A percentile compares a stretch with the other conserved stretches of the same genome.
Conservation (phyloP, 2,797 vertebrate genomes). For the Spheniscus humboldti region DNA sequence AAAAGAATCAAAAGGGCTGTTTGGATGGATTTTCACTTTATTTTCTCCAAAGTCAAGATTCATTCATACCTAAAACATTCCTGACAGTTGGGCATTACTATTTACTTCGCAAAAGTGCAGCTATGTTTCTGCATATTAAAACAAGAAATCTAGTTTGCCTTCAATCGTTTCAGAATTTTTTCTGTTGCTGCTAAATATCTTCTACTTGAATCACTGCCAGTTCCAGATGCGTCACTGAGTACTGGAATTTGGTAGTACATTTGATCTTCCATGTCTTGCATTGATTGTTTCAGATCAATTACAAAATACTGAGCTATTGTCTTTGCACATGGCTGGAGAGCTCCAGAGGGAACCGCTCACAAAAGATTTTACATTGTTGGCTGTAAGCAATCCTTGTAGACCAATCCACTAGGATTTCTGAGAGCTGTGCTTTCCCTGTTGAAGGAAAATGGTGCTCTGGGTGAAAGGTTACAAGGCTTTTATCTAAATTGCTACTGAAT, state of each 20-base stretch:
- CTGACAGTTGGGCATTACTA: not conserved
- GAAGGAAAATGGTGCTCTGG: not conserved
- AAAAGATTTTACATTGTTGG: not conserved
- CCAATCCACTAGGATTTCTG: not conserved
- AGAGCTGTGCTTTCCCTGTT: not conserved
- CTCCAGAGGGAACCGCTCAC: not conserved
- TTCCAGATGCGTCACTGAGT: not conserved
- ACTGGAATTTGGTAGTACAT: not conserved
- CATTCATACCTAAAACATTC: not conserved
- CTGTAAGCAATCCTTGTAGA: not conserved
- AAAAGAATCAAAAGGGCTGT: not conserved
- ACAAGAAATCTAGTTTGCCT: not conserved
- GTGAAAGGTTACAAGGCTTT: not conserved
- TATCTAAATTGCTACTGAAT: not conserved
- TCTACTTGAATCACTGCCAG: not conserved
- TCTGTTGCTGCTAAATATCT: not conserved
- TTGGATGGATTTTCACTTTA: not conserved
- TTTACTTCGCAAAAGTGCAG: not conserved
- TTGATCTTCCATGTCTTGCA: not conserved
- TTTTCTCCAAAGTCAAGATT: not conserved
- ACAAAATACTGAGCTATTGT: not conserved
- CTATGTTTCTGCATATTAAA: not conserved
- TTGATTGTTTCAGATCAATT: not conserved
- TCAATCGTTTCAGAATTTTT: not conserved
- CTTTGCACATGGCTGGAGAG: not conserved